Evolutionary conservation across 1,140 invertebrate genomes (phyloP), one percentile per base, ranked within the genome.

Genomic region (Zaprionus ghesquierei): DNA sequence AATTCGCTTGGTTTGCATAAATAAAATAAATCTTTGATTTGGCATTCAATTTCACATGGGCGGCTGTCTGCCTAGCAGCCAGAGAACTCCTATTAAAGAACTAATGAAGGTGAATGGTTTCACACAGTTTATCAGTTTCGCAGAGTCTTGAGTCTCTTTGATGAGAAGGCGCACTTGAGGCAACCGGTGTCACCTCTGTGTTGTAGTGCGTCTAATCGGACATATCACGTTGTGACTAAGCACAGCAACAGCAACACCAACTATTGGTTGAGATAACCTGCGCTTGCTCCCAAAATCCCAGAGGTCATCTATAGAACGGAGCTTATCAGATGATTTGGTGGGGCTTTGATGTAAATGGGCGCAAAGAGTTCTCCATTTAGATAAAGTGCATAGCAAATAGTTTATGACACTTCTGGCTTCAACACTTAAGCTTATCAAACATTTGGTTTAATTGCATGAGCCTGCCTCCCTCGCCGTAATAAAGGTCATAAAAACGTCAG

Each of bases 141-240:
- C 41, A 66, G 58, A 77, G 62, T 18, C 18, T 46, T 1, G 62
- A 77, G 62, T 18, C 18, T 46, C 9, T 46, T 46, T 3, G 20
- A 46, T 46, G 41, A 9, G n/a, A n/a, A n/a, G 63, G 55, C 53
- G 65, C 65, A 71, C 77, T 71, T 41, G 50, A 72, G 22, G 31
- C 4, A 41, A 60, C 49, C 70, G 77, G 41, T 46, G 72, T 84
- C 81, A 85, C 77, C 81, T 84, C 77, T 81, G 63, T 49, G 18
- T 35, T 49, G 27, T 27, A 33, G 35, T 44, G 23, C 6, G 13
- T 56, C 29, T 65, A 74, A 74, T 81, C 69, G 60, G 29, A 44
- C 69, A 60, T 75, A 78, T 51, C 49, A 23, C 49, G 49, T 8
- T 23, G 23, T 51, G 23, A 25, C 23, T 51, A 51, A 50, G 10